Evolutionary conservation across 37 sponge, comb jelly and placozoan species (phyloP).

Genomic region (Cladorhizidae sp.): DNA sequence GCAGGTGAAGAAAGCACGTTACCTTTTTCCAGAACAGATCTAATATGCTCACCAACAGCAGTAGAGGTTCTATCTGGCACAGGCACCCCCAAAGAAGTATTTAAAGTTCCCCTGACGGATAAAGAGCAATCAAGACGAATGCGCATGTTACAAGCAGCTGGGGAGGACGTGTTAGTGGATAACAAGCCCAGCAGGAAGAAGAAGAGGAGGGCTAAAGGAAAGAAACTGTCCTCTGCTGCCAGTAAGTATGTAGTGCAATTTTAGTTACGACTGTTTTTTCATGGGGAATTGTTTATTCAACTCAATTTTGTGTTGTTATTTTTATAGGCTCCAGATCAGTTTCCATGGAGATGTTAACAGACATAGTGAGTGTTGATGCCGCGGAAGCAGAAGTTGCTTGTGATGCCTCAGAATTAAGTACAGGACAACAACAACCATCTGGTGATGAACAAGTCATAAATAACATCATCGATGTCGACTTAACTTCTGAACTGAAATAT

Average conservation of each 20-base stretch:
- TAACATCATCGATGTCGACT: too few relatives aligned
- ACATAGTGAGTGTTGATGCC: conserved; percentile 1
- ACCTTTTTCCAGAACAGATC: too few relatives aligned
- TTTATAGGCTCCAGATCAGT: conserved; percentile 23
- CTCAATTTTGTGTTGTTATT: background rate
- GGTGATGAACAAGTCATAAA: too few relatives aligned
- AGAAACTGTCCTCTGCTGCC: conserved; percentile 23
- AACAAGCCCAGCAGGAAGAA: conserved; percentile 6
- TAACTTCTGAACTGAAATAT: too few relatives aligned
- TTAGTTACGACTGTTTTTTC: too few relatives aligned
- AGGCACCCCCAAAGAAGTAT: too few relatives aligned
- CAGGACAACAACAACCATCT: too few relatives aligned
- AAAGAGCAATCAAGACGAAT: conserved; percentile 34
- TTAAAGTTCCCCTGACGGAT: too few relatives aligned
- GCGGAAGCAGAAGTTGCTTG: background rate
- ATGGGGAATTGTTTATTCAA: too few relatives aligned
- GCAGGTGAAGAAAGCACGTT: background rate
- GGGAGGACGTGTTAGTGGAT: conserved; percentile 6
- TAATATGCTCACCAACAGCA: too few relatives aligned
- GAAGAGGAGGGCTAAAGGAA: conserved; percentile 14
- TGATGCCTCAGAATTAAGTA: too few relatives aligned
- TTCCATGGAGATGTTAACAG: conserved; percentile 30
- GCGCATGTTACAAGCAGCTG: conserved; percentile 26
- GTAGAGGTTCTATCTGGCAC: too few relatives aligned
- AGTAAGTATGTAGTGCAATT: background rate